Evolutionary conservation across 2,888 invertebrate species (phyloP).

Genomic region (Aphidoletes aphidimyza): DNA sequence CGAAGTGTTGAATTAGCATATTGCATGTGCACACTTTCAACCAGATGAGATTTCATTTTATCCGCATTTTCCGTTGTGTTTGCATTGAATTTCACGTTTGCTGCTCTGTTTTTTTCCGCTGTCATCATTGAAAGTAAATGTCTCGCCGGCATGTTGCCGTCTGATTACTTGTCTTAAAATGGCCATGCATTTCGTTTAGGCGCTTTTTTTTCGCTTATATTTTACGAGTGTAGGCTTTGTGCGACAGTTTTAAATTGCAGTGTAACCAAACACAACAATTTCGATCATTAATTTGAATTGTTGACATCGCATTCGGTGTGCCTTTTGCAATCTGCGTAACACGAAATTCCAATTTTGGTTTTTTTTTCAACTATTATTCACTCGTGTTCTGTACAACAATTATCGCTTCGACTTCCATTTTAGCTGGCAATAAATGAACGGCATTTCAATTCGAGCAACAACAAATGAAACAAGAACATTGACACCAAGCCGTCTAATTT

Average conservation of each 20-base stretch:
- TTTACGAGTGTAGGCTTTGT: neutral
- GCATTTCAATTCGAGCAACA: neutral
- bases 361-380: neutral
- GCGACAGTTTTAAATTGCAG: constrained; percentile 29
- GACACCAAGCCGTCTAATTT: neutral
- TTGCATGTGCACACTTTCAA: constrained; percentile 4
- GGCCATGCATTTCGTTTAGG: neutral
- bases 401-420: neutral
- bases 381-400: neutral
- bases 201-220: neutral
- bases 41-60: constrained; percentile 9
- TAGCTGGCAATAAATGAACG: neutral
- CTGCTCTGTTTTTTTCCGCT: neutral
- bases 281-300: constrained; percentile 42
- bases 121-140: constrained; percentile 31
- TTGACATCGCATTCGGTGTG: neutral
- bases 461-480: neutral
- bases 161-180: neutral
- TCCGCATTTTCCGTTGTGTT: neutral
- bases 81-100: neutral
- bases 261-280: neutral
- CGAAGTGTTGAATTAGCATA: constrained; percentile 17
- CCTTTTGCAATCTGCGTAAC: constrained; percentile 4
- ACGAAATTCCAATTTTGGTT: neutral
- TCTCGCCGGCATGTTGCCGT: constrained; percentile 26